Evolutionary conservation across 2,113 vertebrate species (phyloP).

Genomic region (Octodon degus): DNA sequence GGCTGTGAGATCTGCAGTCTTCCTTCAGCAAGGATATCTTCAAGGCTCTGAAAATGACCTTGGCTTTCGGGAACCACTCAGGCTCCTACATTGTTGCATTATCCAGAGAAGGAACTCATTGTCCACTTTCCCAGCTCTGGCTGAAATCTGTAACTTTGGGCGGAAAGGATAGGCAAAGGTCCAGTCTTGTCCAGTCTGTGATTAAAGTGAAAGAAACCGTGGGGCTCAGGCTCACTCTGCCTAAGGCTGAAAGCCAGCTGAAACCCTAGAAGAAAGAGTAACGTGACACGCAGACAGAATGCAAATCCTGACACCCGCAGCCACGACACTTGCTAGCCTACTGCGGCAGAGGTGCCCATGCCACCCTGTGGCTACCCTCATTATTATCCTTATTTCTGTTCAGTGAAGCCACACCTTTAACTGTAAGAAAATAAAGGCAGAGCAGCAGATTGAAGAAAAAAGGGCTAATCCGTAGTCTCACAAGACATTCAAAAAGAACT

Average conservation of each 20-base stretch:
- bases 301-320: not conserved
- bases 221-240: not conserved
- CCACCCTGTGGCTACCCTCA: not conserved
- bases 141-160: constrained; percentile 60
- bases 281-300: not conserved
- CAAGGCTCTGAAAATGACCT: constrained; percentile 20
- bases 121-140: not conserved
- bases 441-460: not conserved
- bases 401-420: not conserved
- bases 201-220: constrained; percentile 59
- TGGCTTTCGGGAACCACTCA: constrained; percentile 29
- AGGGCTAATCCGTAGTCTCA: not conserved
- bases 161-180: not conserved
- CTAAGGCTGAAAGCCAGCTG: constrained; percentile 11
- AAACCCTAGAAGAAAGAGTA: not conserved
- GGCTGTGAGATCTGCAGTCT: not conserved
- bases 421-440: not conserved
- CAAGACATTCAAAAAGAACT: not conserved
- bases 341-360: too few relatives aligned
- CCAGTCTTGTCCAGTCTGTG: not conserved
- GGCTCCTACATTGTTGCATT: constrained; percentile 53
- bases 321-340: too few relatives aligned
- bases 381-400: not conserved
- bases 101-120: constrained; percentile 55
- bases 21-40: not conserved